Percentiles rank a stretch among this genome's conserved stretches.
These are phyloP conservation scores for Nycticebus coucang DNA, from an alignment of 2,113 vertebrate species.

Conservation along the genomic window DNA sequence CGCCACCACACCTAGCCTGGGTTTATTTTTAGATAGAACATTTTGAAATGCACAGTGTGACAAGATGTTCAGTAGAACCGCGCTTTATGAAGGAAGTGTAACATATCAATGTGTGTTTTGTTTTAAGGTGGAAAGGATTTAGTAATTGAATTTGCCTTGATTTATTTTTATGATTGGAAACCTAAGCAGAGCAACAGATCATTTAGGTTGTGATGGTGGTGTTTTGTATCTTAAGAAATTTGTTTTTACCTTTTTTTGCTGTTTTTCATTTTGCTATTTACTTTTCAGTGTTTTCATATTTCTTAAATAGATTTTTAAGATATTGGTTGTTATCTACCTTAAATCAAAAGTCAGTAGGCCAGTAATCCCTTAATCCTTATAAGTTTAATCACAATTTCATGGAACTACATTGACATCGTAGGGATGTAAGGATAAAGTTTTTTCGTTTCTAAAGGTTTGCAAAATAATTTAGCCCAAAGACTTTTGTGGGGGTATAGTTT, in stretches of 20 bases:
- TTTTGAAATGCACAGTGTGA: neutral
- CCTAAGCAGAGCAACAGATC: conserved; percentile 11
- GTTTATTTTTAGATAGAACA: neutral
- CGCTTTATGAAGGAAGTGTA: neutral
- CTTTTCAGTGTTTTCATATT: conserved; percentile 1
- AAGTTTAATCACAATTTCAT: conserved; percentile 18
- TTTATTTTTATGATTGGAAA: conserved; percentile 29
- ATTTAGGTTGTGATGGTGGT: neutral
- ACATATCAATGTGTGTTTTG: neutral
- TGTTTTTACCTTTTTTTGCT: neutral
- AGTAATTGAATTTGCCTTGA: conserved; percentile 43
- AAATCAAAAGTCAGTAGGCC: neutral
- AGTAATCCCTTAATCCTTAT: neutral
- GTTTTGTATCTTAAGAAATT: conserved; percentile 15
- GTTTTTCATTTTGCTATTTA: neutral
- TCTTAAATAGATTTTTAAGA: conserved; percentile 6
- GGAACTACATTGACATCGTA: neutral
- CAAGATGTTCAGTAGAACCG: accelerated
- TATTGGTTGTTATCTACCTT: neutral
- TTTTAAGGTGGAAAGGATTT: neutral
- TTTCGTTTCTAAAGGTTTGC: neutral
- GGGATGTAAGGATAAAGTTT: neutral
- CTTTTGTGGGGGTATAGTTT: neutral
- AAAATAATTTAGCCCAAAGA: conserved; percentile 3
- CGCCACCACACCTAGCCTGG: neutral